Evolutionary conservation across 2,797 vertebrate species (phyloP).

Genomic region (Halcyon leucocephala): DNA sequence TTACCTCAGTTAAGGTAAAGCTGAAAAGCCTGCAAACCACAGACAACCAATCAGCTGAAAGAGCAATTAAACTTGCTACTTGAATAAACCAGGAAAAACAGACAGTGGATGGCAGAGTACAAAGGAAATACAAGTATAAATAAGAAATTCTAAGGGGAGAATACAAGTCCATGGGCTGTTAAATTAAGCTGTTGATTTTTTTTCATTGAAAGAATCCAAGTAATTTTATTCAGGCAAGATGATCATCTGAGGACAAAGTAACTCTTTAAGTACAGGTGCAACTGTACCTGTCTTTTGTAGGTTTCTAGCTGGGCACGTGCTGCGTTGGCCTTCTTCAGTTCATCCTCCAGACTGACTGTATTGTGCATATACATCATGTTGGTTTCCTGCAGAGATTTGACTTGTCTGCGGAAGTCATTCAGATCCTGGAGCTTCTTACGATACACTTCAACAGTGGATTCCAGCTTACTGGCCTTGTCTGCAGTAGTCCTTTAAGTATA

Average conservation of each 20-base stretch:
- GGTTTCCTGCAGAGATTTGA: slow-evolving; percentile 95
- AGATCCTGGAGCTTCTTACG: slow-evolving; percentile 95
- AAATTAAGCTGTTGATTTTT: not conserved
- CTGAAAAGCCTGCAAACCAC: not conserved
- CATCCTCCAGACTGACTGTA: slow-evolving; percentile 94
- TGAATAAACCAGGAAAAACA: not conserved
- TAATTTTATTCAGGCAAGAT: not conserved
- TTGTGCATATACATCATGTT: slow-evolving; percentile 98
- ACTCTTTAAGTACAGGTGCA: not conserved
- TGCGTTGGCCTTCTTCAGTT: slow-evolving; percentile 94
- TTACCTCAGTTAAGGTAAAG: not conserved
- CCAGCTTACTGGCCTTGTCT: slow-evolving; percentile 93
- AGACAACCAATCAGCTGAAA: not conserved
- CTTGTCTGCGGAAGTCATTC: slow-evolving; percentile 92
- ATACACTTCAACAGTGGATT: slow-evolving; percentile 92
- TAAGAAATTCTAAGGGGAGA: not conserved
- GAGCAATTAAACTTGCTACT: not conserved
- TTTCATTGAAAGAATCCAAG: not conserved
- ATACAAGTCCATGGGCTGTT: not conserved
- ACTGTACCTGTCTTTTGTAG: slow-evolving; percentile 92
- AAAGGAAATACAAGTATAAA: not conserved
- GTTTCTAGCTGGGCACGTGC: slow-evolving; percentile 93
- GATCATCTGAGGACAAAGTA: not conserved
- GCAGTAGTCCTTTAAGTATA: slow-evolving; percentile 82
- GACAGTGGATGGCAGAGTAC: fast-evolving